Base-by-base conservation (phyloP, 2,888 invertebrate species). In the Dascillus cervinus region DNA sequence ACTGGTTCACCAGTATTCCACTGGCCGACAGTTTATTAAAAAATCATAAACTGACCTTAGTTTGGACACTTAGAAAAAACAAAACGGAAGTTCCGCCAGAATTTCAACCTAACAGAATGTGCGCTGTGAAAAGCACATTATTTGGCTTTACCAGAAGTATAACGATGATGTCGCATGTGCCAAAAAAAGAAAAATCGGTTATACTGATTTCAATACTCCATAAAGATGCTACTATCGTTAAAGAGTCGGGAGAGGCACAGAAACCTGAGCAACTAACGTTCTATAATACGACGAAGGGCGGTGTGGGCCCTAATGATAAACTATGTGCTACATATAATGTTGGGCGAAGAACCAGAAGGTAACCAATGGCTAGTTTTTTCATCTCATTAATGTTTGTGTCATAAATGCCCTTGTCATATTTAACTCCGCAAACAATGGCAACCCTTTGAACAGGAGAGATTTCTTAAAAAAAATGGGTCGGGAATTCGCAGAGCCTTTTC, bases 331-430 rank as follows among this genome's bases (percentile, higher is more conserved):
- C 30, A 3, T 26, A 30, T 11, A 35, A n/a, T n/a, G n/a, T n/a
- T 6, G 9, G n/a, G 11, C 3, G 22, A 9, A 11, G 14, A 20
- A 35, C 32, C n/a, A 1, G 26, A 8, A 12, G 37, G n/a, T 37
- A 33, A 29, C 32, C 37, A n/a, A 33, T 37, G 37, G 24, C 33
- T 2, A 3, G 34, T 14, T 31, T 36, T 46, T 37, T 38, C 28
- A 32, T 13, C 27, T 47, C 23, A 9, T 46, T 17, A 42, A 39
- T 36, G 34, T 29, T 21, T 32, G 20, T 26, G 41, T 22, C 17
- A 36, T 40, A 19, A 43, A 40, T 15, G 40, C 39, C 23, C 31
- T 30, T 30, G 37, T 39, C 23, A 26, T 39, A 31, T 30, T 26
- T 24, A 32, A 24, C 24, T n/a, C n/a, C n/a, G n/a, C n/a, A n/a